Percentiles rank a stretch among this genome's conserved stretches.
phyloP scores from a whole-genome alignment of 2,797 vertebrate genomes.

The Pangasius larnaudii region DNA sequence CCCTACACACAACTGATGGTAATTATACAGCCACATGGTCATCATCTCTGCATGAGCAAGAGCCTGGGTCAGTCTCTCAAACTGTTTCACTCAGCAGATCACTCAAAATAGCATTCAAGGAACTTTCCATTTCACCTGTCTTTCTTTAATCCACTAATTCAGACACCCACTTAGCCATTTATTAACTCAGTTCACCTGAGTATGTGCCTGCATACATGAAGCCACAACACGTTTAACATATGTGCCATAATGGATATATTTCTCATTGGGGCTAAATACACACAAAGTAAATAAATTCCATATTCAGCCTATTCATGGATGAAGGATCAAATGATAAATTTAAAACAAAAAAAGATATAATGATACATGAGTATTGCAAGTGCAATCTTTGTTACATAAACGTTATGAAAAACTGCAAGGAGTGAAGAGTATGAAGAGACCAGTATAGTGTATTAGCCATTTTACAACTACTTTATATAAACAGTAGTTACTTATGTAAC shows the following conservation, averaged over 20 bases:
- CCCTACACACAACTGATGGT: constrained; percentile 29
- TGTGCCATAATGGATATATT: neutral
- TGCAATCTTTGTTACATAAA: neutral
- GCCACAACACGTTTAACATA: neutral
- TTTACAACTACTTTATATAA: constrained; percentile 1
- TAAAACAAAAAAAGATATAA: neutral
- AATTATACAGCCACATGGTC: constrained; percentile 47
- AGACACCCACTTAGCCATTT: constrained; percentile 14
- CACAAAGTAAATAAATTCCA: neutral
- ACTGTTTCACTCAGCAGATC: constrained; percentile 60
- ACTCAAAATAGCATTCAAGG: constrained; percentile 64
- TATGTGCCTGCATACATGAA: neutral
- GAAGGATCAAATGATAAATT: neutral
- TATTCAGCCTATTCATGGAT: neutral
- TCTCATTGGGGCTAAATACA: neutral
- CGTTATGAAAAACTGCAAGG: neutral
- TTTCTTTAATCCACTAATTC: constrained; percentile 27
- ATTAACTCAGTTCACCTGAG: neutral
- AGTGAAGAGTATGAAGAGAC: neutral
- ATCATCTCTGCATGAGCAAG: constrained; percentile 21
- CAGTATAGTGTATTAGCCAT: neutral
- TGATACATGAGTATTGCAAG: neutral
- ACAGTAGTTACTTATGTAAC: constrained; percentile 1
- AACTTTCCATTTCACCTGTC: constrained; percentile 53
- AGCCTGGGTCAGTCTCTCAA: constrained; percentile 56